Conservation (phyloP, 2,113 vertebrate genomes). For the Cochlearius cochlearius region DNA sequence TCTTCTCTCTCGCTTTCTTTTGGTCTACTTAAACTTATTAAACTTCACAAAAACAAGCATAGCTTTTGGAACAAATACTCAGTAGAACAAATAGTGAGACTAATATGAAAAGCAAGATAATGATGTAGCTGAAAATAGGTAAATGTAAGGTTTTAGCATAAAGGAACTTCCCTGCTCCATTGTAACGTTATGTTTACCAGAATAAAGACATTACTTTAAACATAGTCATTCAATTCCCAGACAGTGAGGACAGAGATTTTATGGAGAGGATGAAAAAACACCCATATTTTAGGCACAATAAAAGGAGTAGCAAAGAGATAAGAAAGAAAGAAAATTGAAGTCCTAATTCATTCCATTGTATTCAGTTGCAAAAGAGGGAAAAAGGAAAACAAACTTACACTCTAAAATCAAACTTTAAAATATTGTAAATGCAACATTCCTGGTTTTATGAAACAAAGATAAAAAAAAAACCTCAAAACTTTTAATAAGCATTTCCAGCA, state of each 20-base stretch:
- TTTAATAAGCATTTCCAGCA: not conserved
- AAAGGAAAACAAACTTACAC: not conserved
- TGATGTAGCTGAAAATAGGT: not conserved
- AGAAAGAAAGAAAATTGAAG: not conserved
- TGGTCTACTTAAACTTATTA: not conserved
- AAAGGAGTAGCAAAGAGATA: not conserved
- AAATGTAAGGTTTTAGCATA: not conserved
- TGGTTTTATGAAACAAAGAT: not conserved
- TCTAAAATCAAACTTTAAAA: not conserved
- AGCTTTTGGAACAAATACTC: not conserved
- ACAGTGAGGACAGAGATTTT: not conserved
- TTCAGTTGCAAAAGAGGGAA: not conserved
- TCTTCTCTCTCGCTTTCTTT: not conserved
- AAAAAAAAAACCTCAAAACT: not conserved
- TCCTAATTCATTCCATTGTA: not conserved
- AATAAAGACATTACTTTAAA: slow-evolving; percentile 15
- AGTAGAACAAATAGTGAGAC: not conserved
- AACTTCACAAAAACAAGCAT: not conserved
- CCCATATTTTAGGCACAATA: not conserved
- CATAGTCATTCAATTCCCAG: not conserved
- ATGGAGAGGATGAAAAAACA: not conserved
- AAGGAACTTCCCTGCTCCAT: not conserved
- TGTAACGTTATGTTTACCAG: not conserved
- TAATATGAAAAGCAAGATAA: not conserved
- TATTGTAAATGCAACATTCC: not conserved